phyloP scores from a whole-genome alignment of 2,888 invertebrate species.

The Pammene fasciana region DNA sequence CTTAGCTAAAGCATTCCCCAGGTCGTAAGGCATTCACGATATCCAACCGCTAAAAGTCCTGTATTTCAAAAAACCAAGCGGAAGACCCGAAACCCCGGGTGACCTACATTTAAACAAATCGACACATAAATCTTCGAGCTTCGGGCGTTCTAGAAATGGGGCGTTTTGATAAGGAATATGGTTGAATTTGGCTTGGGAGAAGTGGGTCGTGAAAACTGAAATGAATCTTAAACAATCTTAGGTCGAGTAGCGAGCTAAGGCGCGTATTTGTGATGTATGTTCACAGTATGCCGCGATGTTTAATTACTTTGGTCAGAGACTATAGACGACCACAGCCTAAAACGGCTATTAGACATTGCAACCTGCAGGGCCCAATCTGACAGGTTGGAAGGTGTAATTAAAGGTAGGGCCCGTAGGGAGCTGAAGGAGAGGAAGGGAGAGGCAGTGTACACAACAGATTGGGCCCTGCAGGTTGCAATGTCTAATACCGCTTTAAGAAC shows the following conservation, averaged over 20 bases:
- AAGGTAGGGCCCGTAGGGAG: too few species aligned
- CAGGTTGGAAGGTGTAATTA: too few species aligned
- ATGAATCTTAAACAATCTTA: conserved; percentile 36
- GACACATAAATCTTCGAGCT: conserved; percentile 23
- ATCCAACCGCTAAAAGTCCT: conserved; percentile 14
- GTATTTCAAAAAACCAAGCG: conserved; percentile 27
- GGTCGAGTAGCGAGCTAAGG: conserved; percentile 18
- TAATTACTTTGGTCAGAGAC: too few species aligned
- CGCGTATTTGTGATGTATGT: conserved; percentile 19
- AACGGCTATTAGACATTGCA: too few species aligned
- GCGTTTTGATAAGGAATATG: conserved; percentile 9
- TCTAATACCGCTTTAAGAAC: too few species aligned
- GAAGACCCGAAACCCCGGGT: conserved; percentile 27
- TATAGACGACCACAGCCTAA: too few species aligned
- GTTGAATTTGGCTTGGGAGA: conserved; percentile 13
- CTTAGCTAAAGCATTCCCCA: background rate
- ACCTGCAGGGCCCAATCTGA: too few species aligned
- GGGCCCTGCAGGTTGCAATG: too few species aligned
- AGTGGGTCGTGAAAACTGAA: conserved; percentile 29
- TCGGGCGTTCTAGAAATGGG: conserved; percentile 1
- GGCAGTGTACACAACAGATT: too few species aligned
- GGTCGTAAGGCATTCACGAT: background rate
- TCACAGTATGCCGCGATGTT: background rate
- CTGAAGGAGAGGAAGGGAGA: too few species aligned
- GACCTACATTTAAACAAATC: conserved; percentile 42